Evolutionary conservation across 2,888 invertebrate genomes (phyloP), one percentile per base, ranked within the genome.

Genomic region (Caradrina clavipalpis): DNA sequence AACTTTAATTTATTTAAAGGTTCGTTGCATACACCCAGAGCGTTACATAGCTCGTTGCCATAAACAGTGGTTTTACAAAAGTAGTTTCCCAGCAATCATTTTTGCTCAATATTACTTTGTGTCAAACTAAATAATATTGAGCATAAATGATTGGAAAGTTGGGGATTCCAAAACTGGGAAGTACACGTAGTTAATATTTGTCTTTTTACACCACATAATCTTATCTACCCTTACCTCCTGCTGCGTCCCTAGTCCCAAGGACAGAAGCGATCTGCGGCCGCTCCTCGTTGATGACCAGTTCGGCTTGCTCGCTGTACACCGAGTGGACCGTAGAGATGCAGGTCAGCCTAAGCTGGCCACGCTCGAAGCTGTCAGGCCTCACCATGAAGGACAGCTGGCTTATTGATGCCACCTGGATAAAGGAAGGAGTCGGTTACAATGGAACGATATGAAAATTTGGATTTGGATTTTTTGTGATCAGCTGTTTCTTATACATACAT

Each of bases 221-320:
- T 39, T 39, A 11, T n/a, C 1, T 47, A 49, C 17, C 22, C 88
- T 63, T 87, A 96, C 96, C 96, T 91, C 91, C 89, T 47, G 97
- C 96, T 21, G 95, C 94, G 86, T 97, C 97, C 64, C 97, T 96
- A 35, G 97, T 97, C 72, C 97, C 97, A 45, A 98, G 95, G 69
- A 98, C 97, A 1, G 97, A 97, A 11, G 97, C 97, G 66, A 97
- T 97, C 88, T 97, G 96, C 56, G 98, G 98, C 84, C 97, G 96
- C 89, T 98, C 97, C 89, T 98, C 98, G 83, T 97, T 97, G 84
- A 98, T 95, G 82, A 97, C 95, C 76, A 97, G 93, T 88, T 97
- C 97, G 0, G 96, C 96, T 67, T 96, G 95, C 83, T 97, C 96
- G 83, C 96, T 96, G 93, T 97, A 98, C 81, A 97, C 96, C 55